phyloP scores from a whole-genome alignment of 2,113 vertebrate genomes.

The Ia io region DNA sequence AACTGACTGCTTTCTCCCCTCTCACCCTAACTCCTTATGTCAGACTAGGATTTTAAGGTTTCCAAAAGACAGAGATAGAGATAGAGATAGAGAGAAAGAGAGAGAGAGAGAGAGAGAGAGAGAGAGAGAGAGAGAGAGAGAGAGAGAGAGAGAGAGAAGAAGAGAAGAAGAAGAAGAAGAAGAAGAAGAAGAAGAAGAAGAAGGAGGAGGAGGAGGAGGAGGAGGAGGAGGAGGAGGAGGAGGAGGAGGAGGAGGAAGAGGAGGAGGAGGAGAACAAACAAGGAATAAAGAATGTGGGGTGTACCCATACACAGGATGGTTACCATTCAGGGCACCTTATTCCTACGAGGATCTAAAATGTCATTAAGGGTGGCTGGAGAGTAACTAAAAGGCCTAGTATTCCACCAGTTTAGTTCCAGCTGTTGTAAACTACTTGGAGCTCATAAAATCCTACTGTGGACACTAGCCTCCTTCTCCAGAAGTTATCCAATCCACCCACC shows the following conservation, averaged over 20 bases:
- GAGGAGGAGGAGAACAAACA: too few relatives aligned
- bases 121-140: not conserved
- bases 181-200: too few relatives aligned
- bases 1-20: not conserved
- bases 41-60: not conserved
- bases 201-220: too few relatives aligned
- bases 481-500: not conserved
- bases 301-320: accelerated
- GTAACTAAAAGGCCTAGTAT: not conserved
- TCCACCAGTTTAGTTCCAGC: not conserved
- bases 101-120: not conserved
- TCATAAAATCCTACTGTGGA: not conserved
- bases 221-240: too few relatives aligned
- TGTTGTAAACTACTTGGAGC: not conserved
- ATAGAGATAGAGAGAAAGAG: not conserved
- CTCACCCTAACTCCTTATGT: not conserved
- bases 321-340: not conserved
- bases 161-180: too few relatives aligned
- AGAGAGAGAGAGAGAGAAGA: not conserved
- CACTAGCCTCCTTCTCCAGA: not conserved
- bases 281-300: not conserved
- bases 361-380: not conserved
- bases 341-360: not conserved
- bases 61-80: not conserved
- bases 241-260: too few relatives aligned